Base-by-base conservation (phyloP, 2,888 invertebrate species). In the Stramonita haemastoma region DNA sequence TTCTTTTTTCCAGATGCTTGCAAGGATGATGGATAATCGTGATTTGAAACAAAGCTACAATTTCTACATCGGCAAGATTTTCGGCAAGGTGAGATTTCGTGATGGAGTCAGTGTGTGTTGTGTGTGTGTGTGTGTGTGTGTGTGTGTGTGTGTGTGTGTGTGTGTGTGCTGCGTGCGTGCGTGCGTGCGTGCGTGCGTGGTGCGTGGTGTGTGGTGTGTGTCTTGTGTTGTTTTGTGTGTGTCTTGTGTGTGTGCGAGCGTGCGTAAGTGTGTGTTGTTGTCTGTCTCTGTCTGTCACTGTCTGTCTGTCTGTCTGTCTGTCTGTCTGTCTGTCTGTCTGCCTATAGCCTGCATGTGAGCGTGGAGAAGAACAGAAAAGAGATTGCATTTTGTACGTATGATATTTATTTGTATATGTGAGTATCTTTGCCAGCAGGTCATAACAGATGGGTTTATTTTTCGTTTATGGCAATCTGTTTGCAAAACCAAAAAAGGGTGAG, bases 21-120 rank as follows among this genome's bases (percentile, higher is more conserved):
- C 81, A 6, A 36, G 83, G 0, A 70, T 57, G 15, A 84, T 60
- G 29, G 73, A 86, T n/a, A 60, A 73, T 26, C 46, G 77, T 8
- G 90, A 87, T 19, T 88, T 90, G 0, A 32, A 87, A 56, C 86
- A 89, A 79, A 87, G 87, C 6, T 90, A 87, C 86, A 90, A 90
- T 77, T 89, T 89, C 84, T 88, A 90, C 86, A 2, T 70, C 17
- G 88, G 90, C n/a, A 17, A 36, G 2, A 46, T 87, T 26, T 66
- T 86, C 29, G 88, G 91, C 56, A 89, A 84, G 46, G 89, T 89
- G 29, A 66, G 34, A 34, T 79, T 15, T 1, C 1, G 60, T 66
- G 36, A 46, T 46, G 46, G 46, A 46, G 1, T 85, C 29, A n/a
- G 29, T 56, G n/a, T 57, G 29, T 85, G 29, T 85, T n/a, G 84